Percentiles rank a stretch among this genome's conserved stretches.
phyloP scores from a whole-genome alignment of 1,140 invertebrate species.

The Drosophila seguyi region DNA sequence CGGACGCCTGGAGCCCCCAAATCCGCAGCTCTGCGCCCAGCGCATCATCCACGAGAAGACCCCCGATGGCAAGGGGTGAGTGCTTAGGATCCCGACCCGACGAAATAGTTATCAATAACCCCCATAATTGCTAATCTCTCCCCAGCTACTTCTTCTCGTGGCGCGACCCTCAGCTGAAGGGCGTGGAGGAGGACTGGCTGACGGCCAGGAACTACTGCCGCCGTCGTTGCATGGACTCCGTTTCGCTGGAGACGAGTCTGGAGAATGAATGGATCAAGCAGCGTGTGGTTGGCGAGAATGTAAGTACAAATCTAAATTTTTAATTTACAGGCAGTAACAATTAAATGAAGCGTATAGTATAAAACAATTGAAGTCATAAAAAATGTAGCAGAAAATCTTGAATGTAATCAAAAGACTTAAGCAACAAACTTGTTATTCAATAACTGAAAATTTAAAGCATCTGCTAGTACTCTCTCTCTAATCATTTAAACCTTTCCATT shows the following conservation, averaged over 20 bases:
- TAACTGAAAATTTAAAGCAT: neutral
- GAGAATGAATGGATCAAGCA: slow-evolving; percentile 94
- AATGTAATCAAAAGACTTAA: slow-evolving; percentile 42
- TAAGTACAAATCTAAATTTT: slow-evolving; percentile 81
- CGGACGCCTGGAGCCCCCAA: slow-evolving; percentile 90
- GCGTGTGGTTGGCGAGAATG: slow-evolving; percentile 90
- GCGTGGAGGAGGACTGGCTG: slow-evolving; percentile 92
- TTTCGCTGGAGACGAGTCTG: slow-evolving; percentile 91
- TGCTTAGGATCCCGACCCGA: neutral
- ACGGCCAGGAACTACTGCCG: slow-evolving; percentile 93
- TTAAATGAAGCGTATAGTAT: neutral
- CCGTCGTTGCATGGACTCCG: slow-evolving; percentile 93
- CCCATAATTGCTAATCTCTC: neutral
- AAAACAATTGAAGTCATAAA: neutral
- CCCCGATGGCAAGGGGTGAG: slow-evolving; percentile 86
- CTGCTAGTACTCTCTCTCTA: neutral
- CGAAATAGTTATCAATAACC: slow-evolving; percentile 1
- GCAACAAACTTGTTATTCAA: slow-evolving; percentile 21
- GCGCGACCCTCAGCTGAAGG: slow-evolving; percentile 90
- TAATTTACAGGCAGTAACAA: neutral
- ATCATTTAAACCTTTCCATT: too few relatives aligned
- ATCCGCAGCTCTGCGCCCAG: slow-evolving; percentile 90
- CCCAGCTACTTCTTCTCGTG: slow-evolving; percentile 93
- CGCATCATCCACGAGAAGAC: slow-evolving; percentile 89
- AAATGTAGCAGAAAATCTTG: too few relatives aligned